These are phyloP conservation scores for Maccullochella peelii DNA, from an alignment of 2,113 vertebrate species.

Conservation along the genomic window DNA sequence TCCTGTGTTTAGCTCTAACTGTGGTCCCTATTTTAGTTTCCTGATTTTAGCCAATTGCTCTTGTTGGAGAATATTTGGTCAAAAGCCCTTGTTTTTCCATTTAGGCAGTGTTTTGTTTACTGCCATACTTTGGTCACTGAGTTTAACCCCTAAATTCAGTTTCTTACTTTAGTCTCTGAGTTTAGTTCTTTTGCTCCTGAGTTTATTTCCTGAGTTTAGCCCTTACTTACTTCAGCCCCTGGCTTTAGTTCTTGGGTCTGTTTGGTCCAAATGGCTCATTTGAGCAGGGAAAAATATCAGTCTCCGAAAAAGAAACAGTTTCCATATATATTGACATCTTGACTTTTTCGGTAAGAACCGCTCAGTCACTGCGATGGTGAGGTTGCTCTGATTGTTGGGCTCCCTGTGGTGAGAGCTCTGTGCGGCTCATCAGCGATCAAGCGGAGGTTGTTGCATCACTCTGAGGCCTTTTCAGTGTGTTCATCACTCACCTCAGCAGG, in stretches of 20 bases:
- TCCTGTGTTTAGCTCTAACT: background rate
- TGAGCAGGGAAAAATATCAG: background rate
- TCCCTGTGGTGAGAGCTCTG: conserved; percentile 4
- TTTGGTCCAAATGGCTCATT: background rate
- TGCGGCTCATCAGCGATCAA: conserved; percentile 35
- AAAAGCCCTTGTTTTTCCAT: too few species aligned
- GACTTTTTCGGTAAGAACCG: background rate
- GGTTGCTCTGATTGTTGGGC: conserved; percentile 23
- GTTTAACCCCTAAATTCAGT: background rate
- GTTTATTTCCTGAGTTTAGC: background rate
- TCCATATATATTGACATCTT: background rate
- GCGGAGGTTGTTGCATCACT: conserved; percentile 25
- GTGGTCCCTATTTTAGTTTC: too few species aligned
- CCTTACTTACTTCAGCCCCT: background rate
- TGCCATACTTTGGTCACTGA: too few species aligned
- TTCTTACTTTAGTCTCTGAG: background rate
- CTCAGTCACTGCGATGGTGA: background rate
- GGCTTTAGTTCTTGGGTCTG: background rate
- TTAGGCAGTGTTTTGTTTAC: too few species aligned
- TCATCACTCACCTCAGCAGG: conserved; percentile 39
- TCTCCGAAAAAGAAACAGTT: too few species aligned
- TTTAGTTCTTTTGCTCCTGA: background rate
- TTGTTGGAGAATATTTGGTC: too few species aligned
- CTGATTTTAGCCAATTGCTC: too few species aligned
- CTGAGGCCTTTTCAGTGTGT: conserved; percentile 10